A percentile compares a stretch with the other conserved stretches of the same genome.
Evolutionary conservation across 2,113 vertebrate species (phyloP).

Genomic region (Drymodes brunneopygia): DNA sequence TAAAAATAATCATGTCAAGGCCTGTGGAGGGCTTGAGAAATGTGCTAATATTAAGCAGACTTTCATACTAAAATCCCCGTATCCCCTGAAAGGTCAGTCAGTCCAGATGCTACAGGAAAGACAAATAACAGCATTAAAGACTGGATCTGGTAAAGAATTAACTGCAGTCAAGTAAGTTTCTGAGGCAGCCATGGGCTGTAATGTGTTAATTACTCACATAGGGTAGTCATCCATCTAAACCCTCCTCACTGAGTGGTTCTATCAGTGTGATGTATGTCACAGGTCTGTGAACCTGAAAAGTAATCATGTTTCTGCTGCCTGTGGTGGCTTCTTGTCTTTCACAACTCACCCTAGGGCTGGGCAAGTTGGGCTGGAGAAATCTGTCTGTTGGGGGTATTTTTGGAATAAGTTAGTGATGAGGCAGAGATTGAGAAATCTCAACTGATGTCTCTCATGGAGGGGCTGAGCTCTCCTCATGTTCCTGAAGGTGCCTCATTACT

Average conservation of each 20-base stretch:
- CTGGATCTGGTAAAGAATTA: slow-evolving; percentile 6
- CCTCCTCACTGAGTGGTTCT: background rate
- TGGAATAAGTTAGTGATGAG: background rate
- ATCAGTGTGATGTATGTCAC: background rate
- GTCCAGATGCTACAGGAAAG: background rate
- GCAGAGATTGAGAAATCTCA: background rate
- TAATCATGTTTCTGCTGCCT: background rate
- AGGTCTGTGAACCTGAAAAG: background rate
- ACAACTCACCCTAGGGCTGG: fast-evolving
- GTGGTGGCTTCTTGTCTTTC: background rate
- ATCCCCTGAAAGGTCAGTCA: slow-evolving; percentile 4
- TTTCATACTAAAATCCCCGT: background rate
- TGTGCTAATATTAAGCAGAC: slow-evolving; percentile 58
- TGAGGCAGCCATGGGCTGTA: background rate
- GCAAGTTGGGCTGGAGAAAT: background rate
- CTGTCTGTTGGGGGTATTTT: background rate
- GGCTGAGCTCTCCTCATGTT: background rate
- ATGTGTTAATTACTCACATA: background rate
- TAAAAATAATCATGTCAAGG: slow-evolving; percentile 47
- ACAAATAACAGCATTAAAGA: background rate
- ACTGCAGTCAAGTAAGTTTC: background rate
- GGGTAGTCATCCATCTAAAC: background rate
- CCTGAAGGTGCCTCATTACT: background rate
- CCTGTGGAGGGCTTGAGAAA: background rate
- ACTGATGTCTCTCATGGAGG: background rate